Evolutionary conservation across 2,113 vertebrate species (phyloP).

Genomic region (Saguinus midas): DNA sequence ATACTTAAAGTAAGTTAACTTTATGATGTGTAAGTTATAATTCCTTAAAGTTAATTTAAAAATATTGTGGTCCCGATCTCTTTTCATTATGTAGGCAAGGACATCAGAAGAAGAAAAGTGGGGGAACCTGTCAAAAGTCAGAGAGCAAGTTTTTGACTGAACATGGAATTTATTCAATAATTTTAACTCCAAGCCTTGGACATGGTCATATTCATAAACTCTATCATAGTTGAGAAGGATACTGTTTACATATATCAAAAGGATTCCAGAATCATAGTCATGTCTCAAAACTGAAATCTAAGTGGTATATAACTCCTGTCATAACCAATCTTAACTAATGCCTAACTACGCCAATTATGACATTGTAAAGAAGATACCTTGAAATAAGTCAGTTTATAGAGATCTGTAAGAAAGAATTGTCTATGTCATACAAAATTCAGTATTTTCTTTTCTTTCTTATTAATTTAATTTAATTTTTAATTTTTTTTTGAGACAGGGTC

Average conservation of each 20-base stretch:
- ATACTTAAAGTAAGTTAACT: slow-evolving; percentile 29
- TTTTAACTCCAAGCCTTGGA: slow-evolving; percentile 10
- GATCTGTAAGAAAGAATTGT: neutral
- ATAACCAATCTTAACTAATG: slow-evolving; percentile 29
- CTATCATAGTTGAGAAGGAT: neutral
- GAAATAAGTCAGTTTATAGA: neutral
- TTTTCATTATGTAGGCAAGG: slow-evolving; percentile 30
- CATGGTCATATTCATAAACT: neutral
- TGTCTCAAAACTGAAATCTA: slow-evolving; percentile 49
- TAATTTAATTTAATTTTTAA: too few relatives aligned
- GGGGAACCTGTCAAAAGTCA: neutral
- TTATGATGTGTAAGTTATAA: slow-evolving; percentile 20
- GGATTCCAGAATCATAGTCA: slow-evolving; percentile 28
- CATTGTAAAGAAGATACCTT: neutral
- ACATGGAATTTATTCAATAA: slow-evolving; percentile 34
- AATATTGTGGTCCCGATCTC: neutral
- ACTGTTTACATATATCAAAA: slow-evolving; percentile 1
- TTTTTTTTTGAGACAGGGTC: too few relatives aligned
- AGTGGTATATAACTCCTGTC: neutral
- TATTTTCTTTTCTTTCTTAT: neutral
- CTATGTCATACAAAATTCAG: neutral
- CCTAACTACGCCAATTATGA: neutral
- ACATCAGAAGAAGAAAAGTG: neutral
- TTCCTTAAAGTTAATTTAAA: slow-evolving; percentile 30
- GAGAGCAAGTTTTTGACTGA: slow-evolving; percentile 6